Conservation (phyloP, 2,888 invertebrate species). For the Andrena marginata region DNA sequence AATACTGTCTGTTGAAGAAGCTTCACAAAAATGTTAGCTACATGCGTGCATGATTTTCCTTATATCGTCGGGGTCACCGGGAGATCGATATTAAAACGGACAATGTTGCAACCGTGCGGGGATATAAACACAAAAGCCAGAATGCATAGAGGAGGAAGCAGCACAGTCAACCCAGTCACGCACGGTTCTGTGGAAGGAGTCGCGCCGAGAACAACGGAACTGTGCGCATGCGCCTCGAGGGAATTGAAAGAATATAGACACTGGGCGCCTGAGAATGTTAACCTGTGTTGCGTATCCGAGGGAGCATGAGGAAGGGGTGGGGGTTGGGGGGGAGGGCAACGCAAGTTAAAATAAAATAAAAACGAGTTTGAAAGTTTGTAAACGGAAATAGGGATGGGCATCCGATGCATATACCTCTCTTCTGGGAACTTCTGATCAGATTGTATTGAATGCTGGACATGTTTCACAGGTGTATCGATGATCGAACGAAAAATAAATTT, state of each 20-base stretch:
- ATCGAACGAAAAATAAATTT: neutral
- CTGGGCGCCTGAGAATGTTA: conserved; percentile 27
- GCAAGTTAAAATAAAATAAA: conserved; percentile 48
- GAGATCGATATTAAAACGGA: conserved; percentile 74
- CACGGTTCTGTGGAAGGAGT: conserved; percentile 29
- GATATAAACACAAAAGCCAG: conserved; percentile 43
- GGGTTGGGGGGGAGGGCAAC: neutral
- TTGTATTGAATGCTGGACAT: conserved; percentile 15
- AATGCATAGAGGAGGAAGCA: conserved; percentile 39
- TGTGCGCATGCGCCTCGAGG: conserved; percentile 36
- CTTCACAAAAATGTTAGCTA: neutral
- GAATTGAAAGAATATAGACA: conserved; percentile 21
- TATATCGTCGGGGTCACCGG: conserved; percentile 56
- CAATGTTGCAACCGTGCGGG: conserved; percentile 58
- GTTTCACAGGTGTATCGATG: conserved; percentile 13
- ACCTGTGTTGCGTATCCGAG: conserved; percentile 10
- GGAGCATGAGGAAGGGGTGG: neutral
- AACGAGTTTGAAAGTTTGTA: conserved; percentile 45
- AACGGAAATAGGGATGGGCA: conserved; percentile 54
- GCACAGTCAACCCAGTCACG: conserved; percentile 27
- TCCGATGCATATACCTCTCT: conserved; percentile 22
- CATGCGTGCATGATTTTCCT: conserved; percentile 15
- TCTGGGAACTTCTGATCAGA: conserved; percentile 24
- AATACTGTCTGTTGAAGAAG: neutral
- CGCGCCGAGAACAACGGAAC: conserved; percentile 20